Conservation (phyloP, 2,888 invertebrate genomes). For the Orthosia gothica region DNA sequence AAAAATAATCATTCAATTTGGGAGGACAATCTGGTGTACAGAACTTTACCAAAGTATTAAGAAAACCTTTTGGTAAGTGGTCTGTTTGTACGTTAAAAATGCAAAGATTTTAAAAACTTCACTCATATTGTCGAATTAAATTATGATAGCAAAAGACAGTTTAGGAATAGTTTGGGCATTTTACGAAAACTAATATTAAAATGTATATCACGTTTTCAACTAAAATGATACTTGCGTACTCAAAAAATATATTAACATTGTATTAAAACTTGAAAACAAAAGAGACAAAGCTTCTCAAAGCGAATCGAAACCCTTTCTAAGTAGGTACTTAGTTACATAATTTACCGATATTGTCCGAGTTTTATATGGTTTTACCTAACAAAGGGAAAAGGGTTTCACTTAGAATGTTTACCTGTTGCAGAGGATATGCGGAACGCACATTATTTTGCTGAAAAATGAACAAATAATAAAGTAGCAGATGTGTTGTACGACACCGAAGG, state of each 20-base stretch:
- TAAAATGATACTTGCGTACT: not conserved
- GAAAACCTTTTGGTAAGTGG: not conserved
- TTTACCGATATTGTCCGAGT: conserved; percentile 36
- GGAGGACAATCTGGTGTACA: not conserved
- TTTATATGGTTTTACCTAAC: conserved; percentile 31
- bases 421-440: conserved; percentile 17
- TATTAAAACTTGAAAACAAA: conserved; percentile 6
- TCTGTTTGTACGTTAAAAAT: not conserved
- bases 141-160: not conserved
- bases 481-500: conserved; percentile 33
- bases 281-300: conserved; percentile 14
- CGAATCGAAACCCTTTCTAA: conserved; percentile 37
- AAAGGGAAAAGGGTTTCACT: conserved; percentile 48
- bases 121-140: no score
- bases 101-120: not conserved
- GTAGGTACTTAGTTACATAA: conserved; percentile 32
- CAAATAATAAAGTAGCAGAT: conserved; percentile 58
- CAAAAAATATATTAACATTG: not conserved
- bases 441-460: conserved; percentile 47
- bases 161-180: not conserved
- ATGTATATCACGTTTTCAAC: not conserved
- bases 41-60: not conserved
- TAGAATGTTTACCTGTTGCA: conserved; percentile 46
- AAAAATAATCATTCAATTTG: not conserved
- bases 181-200: not conserved